phyloP scores from a whole-genome alignment of 2,797 vertebrate genomes.

The Atherinosoma microstoma region DNA sequence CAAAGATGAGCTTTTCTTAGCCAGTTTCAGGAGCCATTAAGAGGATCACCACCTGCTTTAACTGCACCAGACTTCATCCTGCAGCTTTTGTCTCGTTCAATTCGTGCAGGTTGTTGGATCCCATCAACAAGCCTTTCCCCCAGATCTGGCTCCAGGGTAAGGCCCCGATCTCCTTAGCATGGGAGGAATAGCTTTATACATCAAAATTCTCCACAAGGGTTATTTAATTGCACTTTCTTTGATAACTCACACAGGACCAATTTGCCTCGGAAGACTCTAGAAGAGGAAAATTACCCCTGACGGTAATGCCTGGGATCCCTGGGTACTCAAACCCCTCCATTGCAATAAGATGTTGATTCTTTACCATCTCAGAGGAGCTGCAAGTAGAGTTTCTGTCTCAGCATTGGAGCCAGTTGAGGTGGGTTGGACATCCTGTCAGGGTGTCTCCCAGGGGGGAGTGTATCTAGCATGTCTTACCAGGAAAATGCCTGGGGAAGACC shows the following conservation, averaged over 20 bases:
- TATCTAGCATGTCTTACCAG: background rate
- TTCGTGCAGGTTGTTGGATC: background rate
- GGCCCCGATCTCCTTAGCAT: background rate
- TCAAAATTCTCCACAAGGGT: background rate
- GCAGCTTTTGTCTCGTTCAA: background rate
- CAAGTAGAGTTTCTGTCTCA: background rate
- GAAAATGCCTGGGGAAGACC: background rate
- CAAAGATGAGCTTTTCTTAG: too few species aligned
- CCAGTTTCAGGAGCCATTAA: background rate
- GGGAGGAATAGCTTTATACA: background rate
- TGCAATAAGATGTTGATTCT: background rate
- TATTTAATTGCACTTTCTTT: background rate
- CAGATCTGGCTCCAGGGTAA: background rate
- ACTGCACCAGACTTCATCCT: background rate
- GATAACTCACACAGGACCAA: background rate
- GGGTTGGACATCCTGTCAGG: background rate
- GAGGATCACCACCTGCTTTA: background rate
- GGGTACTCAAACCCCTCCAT: background rate
- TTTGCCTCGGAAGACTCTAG: background rate
- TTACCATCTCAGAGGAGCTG: background rate
- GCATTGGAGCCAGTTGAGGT: background rate
- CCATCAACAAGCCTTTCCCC: background rate
- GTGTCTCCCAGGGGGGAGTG: background rate
- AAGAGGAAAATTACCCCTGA: background rate
- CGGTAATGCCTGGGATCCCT: background rate